Base-by-base conservation (phyloP, 2,888 invertebrate species). In the Drosophila fungiperda region DNA sequence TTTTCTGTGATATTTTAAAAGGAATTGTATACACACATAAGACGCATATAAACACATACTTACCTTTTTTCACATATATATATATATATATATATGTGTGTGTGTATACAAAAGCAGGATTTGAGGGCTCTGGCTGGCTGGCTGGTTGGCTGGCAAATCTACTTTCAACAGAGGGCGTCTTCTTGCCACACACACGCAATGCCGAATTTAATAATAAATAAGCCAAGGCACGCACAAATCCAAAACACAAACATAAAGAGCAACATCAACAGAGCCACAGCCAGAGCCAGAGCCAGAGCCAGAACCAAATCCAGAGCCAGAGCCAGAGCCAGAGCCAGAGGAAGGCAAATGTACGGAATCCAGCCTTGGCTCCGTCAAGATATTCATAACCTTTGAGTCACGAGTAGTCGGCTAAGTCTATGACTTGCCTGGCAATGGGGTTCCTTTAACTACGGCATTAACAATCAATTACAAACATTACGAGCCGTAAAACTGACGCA, bases 401-500 rank as follows among this genome's bases (percentile, higher is more conserved):
- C 33, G 23, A 29, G 35, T 29, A 33, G 38, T 23, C n/a, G 26
- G 9, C 29, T 11, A 61, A 32, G 32, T 52, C 54, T 54, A 54
- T 33, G 45, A 48, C 42, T 57, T 42, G 49, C 20, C 36, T 29
- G 50, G 57, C 42, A 57, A 57, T 57, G 53, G 61, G 72, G 80
- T 72, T 68, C 80, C 74, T 73, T 82, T 83, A 82, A 82, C 83
- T 83, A 73, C 75, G 75, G 80, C 80, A 83, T 82, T 82, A 82
- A 83, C 83, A 82, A 82, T 82, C 82, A 82, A 82, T 82, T 82
- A 82, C 83, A 82, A 80, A 80, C 72, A 82, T 82, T 83, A 83
- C 83, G 78, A 83, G 78, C 78, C 81, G 80, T 83, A 83, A 83
- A 83, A 80, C 72, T 83, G 80, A 83, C 80, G 75, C 81, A 83